Conservation (phyloP, 2,888 invertebrate species). For the Macaria liturata region DNA sequence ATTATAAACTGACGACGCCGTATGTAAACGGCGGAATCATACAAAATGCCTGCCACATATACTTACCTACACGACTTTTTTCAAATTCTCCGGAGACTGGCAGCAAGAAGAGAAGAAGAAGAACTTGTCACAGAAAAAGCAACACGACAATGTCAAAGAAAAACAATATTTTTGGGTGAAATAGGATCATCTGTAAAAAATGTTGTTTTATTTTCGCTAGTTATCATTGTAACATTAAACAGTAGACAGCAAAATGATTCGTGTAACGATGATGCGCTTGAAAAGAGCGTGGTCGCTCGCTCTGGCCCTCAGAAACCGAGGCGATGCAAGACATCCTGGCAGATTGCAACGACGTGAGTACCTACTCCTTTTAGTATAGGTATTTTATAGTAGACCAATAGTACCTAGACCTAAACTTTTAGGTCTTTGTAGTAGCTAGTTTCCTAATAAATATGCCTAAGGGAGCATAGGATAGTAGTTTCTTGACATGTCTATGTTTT, state of each 20-base stretch:
- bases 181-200: conserved; percentile 41
- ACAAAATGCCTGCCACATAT: too few relatives aligned
- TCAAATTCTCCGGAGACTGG: conserved; percentile 31
- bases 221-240: conserved; percentile 40
- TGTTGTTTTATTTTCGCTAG: conserved; percentile 60
- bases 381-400: too few relatives aligned
- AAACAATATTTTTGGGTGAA: conserved; percentile 33
- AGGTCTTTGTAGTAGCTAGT: too few relatives aligned
- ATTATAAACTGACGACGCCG: too few relatives aligned
- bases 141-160: conserved; percentile 19
- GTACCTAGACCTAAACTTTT: too few relatives aligned
- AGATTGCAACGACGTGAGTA: conserved; percentile 53
- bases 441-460: too few relatives aligned
- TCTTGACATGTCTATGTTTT: too few relatives aligned
- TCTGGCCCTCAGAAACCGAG: conserved; percentile 43
- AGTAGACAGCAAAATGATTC: conserved; percentile 47
- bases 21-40: too few relatives aligned
- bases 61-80: too few relatives aligned
- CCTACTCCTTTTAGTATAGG: too few relatives aligned
- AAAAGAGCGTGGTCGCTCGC: conserved; percentile 45
- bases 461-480: too few relatives aligned
- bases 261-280: conserved; percentile 48
- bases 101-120: conserved; percentile 29
- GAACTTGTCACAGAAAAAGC: conserved; percentile 20
- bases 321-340: conserved; percentile 40